phyloP scores from a whole-genome alignment of 2,113 vertebrate genomes.

The Fregata magnificens region DNA sequence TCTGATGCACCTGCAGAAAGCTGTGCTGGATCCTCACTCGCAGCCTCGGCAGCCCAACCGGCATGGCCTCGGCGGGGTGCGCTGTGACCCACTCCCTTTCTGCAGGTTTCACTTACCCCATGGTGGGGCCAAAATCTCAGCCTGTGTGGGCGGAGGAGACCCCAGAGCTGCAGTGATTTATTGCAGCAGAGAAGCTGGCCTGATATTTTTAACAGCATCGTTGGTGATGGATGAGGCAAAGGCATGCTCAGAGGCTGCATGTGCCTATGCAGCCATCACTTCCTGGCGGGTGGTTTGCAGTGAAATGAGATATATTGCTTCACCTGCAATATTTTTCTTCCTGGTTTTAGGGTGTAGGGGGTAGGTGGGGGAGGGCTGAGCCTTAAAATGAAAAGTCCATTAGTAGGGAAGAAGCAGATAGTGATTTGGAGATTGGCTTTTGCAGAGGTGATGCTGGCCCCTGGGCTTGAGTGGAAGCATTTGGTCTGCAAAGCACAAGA shows the following conservation, averaged over 20 bases:
- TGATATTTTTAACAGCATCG: neutral
- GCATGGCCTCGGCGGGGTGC: fast-evolving
- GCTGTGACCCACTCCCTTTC: neutral
- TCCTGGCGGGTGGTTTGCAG: neutral
- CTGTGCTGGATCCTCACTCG: fast-evolving
- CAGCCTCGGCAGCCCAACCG: fast-evolving
- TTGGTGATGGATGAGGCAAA: neutral
- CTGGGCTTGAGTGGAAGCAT: neutral
- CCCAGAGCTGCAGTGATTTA: neutral
- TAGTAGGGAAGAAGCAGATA: neutral
- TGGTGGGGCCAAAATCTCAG: neutral
- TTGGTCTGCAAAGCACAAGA: neutral
- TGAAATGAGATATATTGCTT: neutral
- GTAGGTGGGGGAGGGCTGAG: neutral
- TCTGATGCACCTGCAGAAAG: neutral
- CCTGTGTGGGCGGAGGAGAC: neutral
- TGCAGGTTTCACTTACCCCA: neutral
- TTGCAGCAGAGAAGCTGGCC: neutral
- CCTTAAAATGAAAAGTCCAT: neutral
- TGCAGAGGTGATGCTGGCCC: neutral
- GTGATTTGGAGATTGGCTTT: neutral
- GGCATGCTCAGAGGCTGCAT: neutral
- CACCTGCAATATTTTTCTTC: neutral
- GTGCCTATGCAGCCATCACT: neutral
- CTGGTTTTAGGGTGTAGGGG: neutral